phyloP scores from a whole-genome alignment of 1,140 invertebrate species.

The Saccostrea glomerata region DNA sequence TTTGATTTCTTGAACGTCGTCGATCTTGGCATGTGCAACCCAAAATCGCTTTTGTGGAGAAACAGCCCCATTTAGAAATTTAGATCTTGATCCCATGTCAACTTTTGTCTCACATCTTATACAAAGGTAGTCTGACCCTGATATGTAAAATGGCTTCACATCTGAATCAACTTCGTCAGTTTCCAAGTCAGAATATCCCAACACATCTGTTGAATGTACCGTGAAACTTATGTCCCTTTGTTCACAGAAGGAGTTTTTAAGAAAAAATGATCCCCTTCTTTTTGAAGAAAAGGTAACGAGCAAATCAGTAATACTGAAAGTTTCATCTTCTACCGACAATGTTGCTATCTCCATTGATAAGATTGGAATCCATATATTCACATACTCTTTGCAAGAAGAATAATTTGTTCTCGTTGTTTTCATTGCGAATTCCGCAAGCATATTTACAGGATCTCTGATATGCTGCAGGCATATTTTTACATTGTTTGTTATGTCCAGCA shows the following conservation, averaged over 20 bases:
- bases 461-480: constrained; percentile 62
- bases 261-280: constrained; percentile 45
- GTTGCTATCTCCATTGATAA: constrained; percentile 65
- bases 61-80: not conserved
- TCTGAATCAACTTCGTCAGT: not conserved
- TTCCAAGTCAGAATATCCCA: not conserved
- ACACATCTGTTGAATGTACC: constrained; percentile 1
- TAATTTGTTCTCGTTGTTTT: constrained; percentile 39
- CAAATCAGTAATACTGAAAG: constrained; percentile 52
- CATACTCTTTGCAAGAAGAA: constrained; percentile 51
- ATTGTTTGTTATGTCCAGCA: constrained; percentile 60
- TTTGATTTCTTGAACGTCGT: not conserved
- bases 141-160: not conserved
- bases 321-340: constrained; percentile 50
- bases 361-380: constrained; percentile 60
- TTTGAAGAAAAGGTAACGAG: constrained; percentile 39
- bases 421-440: constrained; percentile 52
- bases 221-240: constrained; percentile 55
- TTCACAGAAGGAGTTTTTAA: constrained; percentile 48
- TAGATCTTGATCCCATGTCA: not conserved
- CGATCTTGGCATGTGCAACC: constrained; percentile 41
- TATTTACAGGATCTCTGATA: constrained; percentile 57
- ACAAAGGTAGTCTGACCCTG: constrained; percentile 55
- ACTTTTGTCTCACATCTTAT: constrained; percentile 25
- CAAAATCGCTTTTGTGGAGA: constrained; percentile 21